A percentile compares a stretch with the other conserved stretches of the same genome.
phyloP scores from a whole-genome alignment of 2,888 invertebrate genomes.

The Sphinx pinastri region DNA sequence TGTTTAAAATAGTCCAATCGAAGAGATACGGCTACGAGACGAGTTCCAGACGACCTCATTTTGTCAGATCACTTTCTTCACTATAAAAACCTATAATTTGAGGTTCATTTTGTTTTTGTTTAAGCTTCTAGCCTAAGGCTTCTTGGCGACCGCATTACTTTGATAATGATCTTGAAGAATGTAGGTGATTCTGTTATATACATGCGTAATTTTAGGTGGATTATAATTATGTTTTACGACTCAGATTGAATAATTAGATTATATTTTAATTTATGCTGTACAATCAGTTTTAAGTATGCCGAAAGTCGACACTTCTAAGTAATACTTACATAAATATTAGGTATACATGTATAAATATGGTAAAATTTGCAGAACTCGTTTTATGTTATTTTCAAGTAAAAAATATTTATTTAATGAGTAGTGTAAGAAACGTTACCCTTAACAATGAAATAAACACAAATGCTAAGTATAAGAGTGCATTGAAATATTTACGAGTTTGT shows the following conservation, averaged over 20 bases:
- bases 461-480: constrained; percentile 20
- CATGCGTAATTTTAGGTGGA: constrained; percentile 1
- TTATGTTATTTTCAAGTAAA: background rate
- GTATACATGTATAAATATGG: background rate
- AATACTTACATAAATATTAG: no score
- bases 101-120: constrained; percentile 25
- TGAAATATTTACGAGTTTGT: constrained; percentile 29
- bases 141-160: constrained; percentile 41
- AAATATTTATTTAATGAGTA: background rate
- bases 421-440: background rate
- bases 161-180: constrained; percentile 42
- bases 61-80: constrained; percentile 11
- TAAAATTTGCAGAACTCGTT: background rate
- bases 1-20: constrained; percentile 27
- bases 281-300: background rate
- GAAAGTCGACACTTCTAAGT: background rate
- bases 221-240: background rate
- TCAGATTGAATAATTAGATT: background rate
- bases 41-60: constrained; percentile 14
- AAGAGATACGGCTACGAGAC: constrained; percentile 10
- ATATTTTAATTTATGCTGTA: background rate
- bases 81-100: constrained; percentile 25
- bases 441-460: constrained; percentile 9
- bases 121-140: constrained; percentile 44
- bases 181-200: constrained; percentile 27